Conservation (phyloP, 2,113 vertebrate species). For the Sigmodon hispidus region DNA sequence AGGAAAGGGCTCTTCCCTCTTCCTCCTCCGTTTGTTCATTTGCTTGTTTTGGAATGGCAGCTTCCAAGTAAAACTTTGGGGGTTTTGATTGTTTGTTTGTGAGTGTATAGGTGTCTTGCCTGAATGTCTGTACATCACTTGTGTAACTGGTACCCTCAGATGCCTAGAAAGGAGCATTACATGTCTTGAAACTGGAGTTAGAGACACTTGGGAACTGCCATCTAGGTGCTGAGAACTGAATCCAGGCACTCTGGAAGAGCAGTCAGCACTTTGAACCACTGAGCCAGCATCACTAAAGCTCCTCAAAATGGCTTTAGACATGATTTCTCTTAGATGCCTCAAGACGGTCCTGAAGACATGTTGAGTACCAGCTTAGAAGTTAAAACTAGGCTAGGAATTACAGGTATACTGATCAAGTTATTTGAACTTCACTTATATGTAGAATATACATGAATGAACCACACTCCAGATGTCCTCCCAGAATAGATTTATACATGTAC, state of each 20-base stretch:
- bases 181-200: neutral
- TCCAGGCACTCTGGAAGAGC: neutral
- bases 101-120: neutral
- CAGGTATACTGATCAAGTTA: neutral
- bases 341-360: neutral
- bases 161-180: neutral
- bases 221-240: neutral
- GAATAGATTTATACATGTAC: neutral
- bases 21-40: neutral
- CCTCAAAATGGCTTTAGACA: neutral
- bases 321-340: neutral
- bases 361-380: neutral
- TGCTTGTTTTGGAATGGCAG: neutral
- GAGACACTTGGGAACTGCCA: neutral
- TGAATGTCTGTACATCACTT: neutral
- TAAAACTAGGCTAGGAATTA: neutral
- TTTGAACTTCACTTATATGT: neutral
- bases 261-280: neutral
- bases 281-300: neutral
- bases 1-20: neutral
- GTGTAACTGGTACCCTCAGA: neutral
- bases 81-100: neutral
- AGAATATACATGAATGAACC: neutral
- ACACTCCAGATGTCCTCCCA: constrained; percentile 9
- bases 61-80: neutral